Evolutionary conservation across 1,140 invertebrate species (phyloP).

Genomic region (Drosophila ohnishii): DNA sequence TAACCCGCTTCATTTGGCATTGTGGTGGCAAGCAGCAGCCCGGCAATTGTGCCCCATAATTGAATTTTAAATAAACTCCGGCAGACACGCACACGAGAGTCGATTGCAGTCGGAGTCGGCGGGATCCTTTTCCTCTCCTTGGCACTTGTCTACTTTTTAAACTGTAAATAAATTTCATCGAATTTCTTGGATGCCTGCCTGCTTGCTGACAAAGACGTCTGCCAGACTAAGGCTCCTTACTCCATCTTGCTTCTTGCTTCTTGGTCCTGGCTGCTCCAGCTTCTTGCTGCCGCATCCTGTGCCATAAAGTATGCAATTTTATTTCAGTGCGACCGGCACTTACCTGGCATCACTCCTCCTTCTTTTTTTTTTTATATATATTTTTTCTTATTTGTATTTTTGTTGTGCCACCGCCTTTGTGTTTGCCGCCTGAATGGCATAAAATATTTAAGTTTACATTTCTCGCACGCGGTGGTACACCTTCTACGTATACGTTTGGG

Average conservation of each 20-base stretch:
- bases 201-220: constrained; percentile 31
- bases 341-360: constrained; percentile 54
- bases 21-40: constrained; percentile 30
- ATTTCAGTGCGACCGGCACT: constrained; percentile 70
- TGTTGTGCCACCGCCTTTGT: constrained; percentile 19
- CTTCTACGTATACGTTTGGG: constrained; percentile 1
- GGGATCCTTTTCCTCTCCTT: constrained; percentile 29
- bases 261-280: constrained; percentile 27
- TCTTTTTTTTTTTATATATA: not conserved
- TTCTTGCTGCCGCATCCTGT: constrained; percentile 57
- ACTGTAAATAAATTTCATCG: constrained; percentile 82
- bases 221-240: constrained; percentile 19
- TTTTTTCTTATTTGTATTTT: not conserved
- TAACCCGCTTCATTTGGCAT: constrained; percentile 38
- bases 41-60: constrained; percentile 68
- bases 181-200: constrained; percentile 58
- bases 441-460: constrained; percentile 81
- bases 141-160: constrained; percentile 69
- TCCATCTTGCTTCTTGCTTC: not conserved
- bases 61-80: constrained; percentile 83
- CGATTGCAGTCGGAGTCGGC: constrained; percentile 16
- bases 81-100: constrained; percentile 42
- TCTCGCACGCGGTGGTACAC: constrained; percentile 39
- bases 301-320: constrained; percentile 80
- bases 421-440: constrained; percentile 57